Base-by-base conservation (phyloP, 2,888 invertebrate species). In the Drosophila emarginata region DNA sequence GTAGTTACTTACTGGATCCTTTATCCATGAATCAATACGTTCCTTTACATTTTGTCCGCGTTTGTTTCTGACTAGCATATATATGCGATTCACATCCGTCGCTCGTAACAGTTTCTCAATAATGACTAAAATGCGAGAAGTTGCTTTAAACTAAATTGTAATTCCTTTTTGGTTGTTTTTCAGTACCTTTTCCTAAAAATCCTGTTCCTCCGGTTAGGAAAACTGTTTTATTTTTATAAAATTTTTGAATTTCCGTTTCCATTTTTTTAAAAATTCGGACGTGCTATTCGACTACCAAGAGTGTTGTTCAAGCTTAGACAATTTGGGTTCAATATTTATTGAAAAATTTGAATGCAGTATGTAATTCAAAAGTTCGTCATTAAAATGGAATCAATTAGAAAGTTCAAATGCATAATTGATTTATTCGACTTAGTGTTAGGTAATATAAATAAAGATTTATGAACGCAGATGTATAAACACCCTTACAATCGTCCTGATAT, bases 21-120 rank as follows among this genome's bases (percentile, higher is more conserved):
- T 94, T 75, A 95, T 95, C 11, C 95, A 92, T 74, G 94, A 94
- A 12, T 94, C 94, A 57, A 95, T 91, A 67, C 96, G 93, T 0
- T 94, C 93, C 74, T 94, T 93, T 40, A 94, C 92, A 76, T 94
- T 94, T 86, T 95, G 94, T 0, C 92, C 95, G 89, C 93, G 93
- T 88, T 94, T 94, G 32, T 92, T 88, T 58, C 94, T 91, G 15
- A 94, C 91, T 45, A 94, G 88, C n/a, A 94, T 78, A 79, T 93
- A 94, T 61, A 94, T 91, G 12, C 92, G 91, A 26, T 92, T 91
- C 2, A 94, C 82, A 26, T 93, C 92, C 52, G 94, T 94, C 11
- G 93, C 92, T 45, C 94, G 91, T 45, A 94, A 89, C 18, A 94
- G 89, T 83, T 94, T 94, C 79, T 94, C 94, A 60, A 94, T 91